phyloP scores from a whole-genome alignment of 1,140 invertebrate genomes.

The Ceratosolen fusciceps region DNA sequence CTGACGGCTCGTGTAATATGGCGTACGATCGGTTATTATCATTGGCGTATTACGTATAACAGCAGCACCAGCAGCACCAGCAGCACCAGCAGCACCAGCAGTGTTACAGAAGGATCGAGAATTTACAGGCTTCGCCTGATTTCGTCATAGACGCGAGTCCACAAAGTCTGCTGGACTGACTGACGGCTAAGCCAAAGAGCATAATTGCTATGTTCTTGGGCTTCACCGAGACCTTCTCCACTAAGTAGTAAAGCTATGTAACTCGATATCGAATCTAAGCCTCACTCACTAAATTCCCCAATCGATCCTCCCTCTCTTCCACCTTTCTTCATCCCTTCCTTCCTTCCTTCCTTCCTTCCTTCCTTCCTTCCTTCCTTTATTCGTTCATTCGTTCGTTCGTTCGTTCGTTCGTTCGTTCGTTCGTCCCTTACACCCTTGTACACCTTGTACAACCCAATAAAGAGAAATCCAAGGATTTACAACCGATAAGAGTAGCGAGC shows the following conservation, averaged over 20 bases:
- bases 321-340: neutral
- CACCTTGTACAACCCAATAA: too few relatives aligned
- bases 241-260: constrained; percentile 58
- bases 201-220: constrained; percentile 14
- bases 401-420: too few relatives aligned
- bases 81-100: too few relatives aligned
- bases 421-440: too few relatives aligned
- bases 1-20: neutral
- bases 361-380: constrained; percentile 42
- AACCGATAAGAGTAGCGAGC: constrained; percentile 64
- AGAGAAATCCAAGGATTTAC: constrained; percentile 62
- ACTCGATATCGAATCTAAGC: constrained; percentile 68
- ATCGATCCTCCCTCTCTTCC: constrained; percentile 65
- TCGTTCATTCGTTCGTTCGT: neutral
- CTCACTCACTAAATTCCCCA: constrained; percentile 70
- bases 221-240: neutral
- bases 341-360: constrained; percentile 18
- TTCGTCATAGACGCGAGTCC: neutral
- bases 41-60: too few relatives aligned
- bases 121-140: constrained; percentile 22
- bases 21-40: neutral
- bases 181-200: neutral
- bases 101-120: neutral
- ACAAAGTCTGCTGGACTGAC: neutral
- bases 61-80: too few relatives aligned